These are phyloP conservation scores for Anthrax anthrax DNA, from an alignment of 2,888 invertebrate species.

Conservation along the genomic window DNA sequence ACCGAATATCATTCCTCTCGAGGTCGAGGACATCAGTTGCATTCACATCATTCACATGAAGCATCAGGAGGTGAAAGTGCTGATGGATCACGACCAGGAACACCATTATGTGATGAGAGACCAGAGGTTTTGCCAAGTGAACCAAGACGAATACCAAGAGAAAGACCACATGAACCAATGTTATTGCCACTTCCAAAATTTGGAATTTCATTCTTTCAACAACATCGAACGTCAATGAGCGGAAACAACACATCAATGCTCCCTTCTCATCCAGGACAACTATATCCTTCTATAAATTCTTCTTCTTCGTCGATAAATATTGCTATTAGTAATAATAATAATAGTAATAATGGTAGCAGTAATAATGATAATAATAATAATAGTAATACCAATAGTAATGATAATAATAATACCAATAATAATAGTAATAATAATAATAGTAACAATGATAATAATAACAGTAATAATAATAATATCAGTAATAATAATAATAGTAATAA, in stretches of 20 bases:
- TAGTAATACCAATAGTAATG: slow-evolving; percentile 13
- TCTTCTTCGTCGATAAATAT: slow-evolving; percentile 9
- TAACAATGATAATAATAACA: slow-evolving; percentile 13
- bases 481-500: slow-evolving; percentile 14
- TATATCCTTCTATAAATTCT: slow-evolving; percentile 12
- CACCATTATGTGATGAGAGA: slow-evolving; percentile 68
- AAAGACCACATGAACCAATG: slow-evolving; percentile 52
- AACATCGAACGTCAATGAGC: slow-evolving; percentile 22
- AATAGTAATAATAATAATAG: slow-evolving; percentile 12
- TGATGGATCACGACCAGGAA: slow-evolving; percentile 68
- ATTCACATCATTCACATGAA: slow-evolving; percentile 38
- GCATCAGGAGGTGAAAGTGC: slow-evolving; percentile 45
- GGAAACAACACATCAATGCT: slow-evolving; percentile 10
- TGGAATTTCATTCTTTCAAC: slow-evolving; percentile 52
- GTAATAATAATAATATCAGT: slow-evolving; percentile 6
- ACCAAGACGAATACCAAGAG: slow-evolving; percentile 54
- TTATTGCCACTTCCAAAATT: slow-evolving; percentile 80
- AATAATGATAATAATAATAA: too few species aligned
- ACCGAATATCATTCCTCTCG: slow-evolving; percentile 32
- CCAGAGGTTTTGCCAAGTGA: slow-evolving; percentile 61
- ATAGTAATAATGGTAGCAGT: slow-evolving; percentile 16
- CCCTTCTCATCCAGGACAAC: slow-evolving; percentile 14
- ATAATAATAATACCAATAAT: slow-evolving; percentile 18
- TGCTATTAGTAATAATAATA: slow-evolving; percentile 11
- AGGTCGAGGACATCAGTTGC: slow-evolving; percentile 39